Evolutionary conservation across 2,797 vertebrate genomes (phyloP).

Genomic region (Sebastes flavidus): DNA sequence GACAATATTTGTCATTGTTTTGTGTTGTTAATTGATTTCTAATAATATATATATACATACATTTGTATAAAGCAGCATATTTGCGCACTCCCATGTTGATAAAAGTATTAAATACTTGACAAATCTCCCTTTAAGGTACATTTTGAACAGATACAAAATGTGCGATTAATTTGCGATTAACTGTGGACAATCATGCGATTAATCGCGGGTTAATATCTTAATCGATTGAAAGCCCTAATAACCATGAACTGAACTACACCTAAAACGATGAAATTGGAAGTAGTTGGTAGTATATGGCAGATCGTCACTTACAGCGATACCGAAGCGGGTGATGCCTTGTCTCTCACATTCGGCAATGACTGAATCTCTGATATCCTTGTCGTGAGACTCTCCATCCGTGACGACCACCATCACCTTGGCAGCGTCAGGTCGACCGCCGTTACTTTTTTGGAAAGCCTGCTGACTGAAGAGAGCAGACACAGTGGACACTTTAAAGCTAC

Average conservation of each 20-base stretch:
- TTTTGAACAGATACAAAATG: too few relatives aligned
- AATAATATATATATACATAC: too few relatives aligned
- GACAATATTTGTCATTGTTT: too few relatives aligned
- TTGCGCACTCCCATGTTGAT: too few relatives aligned
- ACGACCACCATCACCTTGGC: conserved; percentile 96
- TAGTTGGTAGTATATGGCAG: background rate
- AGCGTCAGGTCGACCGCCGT: conserved; percentile 83
- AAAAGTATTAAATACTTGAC: too few relatives aligned
- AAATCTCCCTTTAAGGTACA: too few relatives aligned
- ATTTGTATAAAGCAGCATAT: too few relatives aligned
- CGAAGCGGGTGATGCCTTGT: conserved; percentile 89
- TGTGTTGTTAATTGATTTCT: too few relatives aligned
- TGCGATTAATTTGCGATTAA: too few relatives aligned
- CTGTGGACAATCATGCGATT: too few relatives aligned
- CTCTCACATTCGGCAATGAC: conserved; percentile 86
- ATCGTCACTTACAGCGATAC: conserved; percentile 89
- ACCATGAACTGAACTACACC: background rate
- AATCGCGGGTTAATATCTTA: too few relatives aligned
- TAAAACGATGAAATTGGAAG: background rate
- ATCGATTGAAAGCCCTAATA: too few relatives aligned
- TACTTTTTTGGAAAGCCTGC: conserved; percentile 73
- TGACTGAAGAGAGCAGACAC: conserved; percentile 66
- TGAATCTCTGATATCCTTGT: conserved; percentile 58
- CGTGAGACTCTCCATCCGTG: conserved; percentile 94
- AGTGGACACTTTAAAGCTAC: background rate